Evolutionary conservation across 2,888 invertebrate genomes (phyloP).

Genomic region (Tenodera sinensis): DNA sequence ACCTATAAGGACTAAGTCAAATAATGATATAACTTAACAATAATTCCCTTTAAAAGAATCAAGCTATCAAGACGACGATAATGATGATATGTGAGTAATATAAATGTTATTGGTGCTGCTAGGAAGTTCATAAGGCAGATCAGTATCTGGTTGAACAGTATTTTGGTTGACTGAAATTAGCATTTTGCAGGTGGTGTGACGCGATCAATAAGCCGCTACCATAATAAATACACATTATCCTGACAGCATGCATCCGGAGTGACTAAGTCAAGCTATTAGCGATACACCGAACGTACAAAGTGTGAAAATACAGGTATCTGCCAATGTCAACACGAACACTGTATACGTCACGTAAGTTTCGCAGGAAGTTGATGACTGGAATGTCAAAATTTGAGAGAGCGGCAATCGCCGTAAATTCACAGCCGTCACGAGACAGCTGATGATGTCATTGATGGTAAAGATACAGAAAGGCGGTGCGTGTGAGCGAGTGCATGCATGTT

Average conservation of each 20-base stretch:
- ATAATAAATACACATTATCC: background rate
- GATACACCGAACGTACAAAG: background rate
- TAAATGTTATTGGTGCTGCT: too few species aligned
- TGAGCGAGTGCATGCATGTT: background rate
- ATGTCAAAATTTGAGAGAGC: background rate
- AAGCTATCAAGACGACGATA: too few species aligned
- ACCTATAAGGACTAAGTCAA: too few species aligned
- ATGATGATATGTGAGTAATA: too few species aligned
- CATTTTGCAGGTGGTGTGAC: background rate
- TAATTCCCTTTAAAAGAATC: too few species aligned
- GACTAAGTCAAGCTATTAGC: background rate
- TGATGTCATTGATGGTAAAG: background rate
- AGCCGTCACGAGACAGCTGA: background rate
- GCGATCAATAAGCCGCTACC: background rate
- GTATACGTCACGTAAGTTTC: background rate
- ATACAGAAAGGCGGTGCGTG: background rate
- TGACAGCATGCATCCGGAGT: background rate
- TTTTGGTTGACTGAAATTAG: background rate
- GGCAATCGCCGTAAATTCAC: background rate
- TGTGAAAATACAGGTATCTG: background rate
- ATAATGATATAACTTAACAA: too few species aligned
- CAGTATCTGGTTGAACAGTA: background rate
- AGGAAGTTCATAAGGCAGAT: too few species aligned
- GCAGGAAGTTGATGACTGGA: background rate
- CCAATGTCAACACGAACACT: background rate